These are phyloP conservation scores for Apteryx owenii DNA, from an alignment of 2,113 vertebrate species.

Conservation along the genomic window DNA sequence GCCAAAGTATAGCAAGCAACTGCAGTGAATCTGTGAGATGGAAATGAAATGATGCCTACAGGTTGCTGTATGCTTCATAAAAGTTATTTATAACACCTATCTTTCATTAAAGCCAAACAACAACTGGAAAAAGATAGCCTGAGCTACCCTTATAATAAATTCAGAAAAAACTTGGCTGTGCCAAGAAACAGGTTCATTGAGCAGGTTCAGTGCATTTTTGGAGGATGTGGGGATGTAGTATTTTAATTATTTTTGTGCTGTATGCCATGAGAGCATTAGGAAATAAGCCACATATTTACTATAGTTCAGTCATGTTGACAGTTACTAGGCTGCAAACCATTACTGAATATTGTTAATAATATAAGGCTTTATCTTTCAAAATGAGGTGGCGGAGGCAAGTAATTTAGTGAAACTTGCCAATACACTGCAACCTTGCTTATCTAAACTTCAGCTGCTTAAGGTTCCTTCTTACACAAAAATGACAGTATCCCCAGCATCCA, in stretches of 20 bases:
- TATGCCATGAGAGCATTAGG: background rate
- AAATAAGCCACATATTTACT: background rate
- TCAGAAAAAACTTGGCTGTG: background rate
- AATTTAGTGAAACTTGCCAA: background rate
- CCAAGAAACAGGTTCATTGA: background rate
- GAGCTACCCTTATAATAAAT: background rate
- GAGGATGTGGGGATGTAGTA: background rate
- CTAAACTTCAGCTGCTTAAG: background rate
- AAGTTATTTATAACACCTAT: background rate
- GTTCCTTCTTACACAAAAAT: background rate
- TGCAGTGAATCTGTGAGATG: background rate
- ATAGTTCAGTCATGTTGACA: background rate
- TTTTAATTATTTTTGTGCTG: background rate
- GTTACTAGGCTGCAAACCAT: background rate
- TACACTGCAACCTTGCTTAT: background rate
- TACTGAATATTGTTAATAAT: background rate
- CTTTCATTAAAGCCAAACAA: slow-evolving; percentile 38
- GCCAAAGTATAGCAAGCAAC: background rate
- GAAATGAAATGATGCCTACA: slow-evolving; percentile 1
- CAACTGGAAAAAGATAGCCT: background rate
- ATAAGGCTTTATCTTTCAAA: background rate
- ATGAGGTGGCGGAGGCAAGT: background rate
- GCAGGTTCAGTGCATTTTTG: background rate
- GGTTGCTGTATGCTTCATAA: background rate
- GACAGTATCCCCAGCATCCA: background rate